Evolutionary conservation across 2,113 vertebrate species (phyloP), one percentile per base, ranked within the genome.

Genomic region (Noturus placidus): DNA sequence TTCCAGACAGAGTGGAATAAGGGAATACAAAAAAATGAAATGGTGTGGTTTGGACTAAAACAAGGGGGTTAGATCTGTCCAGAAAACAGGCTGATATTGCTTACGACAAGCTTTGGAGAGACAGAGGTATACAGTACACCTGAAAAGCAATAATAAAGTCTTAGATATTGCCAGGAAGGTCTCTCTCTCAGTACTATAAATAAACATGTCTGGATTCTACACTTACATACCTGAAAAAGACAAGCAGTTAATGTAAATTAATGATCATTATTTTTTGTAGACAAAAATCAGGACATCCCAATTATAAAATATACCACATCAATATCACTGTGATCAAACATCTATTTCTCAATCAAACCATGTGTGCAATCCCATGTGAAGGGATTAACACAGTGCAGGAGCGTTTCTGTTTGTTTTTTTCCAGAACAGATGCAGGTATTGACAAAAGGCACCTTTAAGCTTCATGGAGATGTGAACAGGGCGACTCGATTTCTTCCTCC

Each of bases 371-470:
- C 84, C 80, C 81, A 54, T 42, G 54, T 78, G 67, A 30, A 50
- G 20, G 25, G 14, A 59, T 59, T 11, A 83, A 69, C 78, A 86
- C 88, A 84, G 90, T 89, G 83, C 33, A 79, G 50, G 80, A 85
- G 33, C 63, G 35, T 56, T 25, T n/a, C n/a, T 61, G 5, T 46
- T 38, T 79, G 9, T 15, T 56, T 33, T 65, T 30, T 42, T 33
- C 9, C 67, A 38, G 1, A 69, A 81, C 77, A 85, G 79, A 86
- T 77, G 46, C 85, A 30, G 27, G 50, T 77, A 67, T 67, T 84
- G 30, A 86, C 88, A 61, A 79, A 90, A 91, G 91, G 91, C 91
- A 91, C 89, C 83, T 89, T 86, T 78, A 65, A 86, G 63, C 79
- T 20, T 77, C 70, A 52, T 54, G 61, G 50, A 30, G 59, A 33